Base-by-base conservation (phyloP, 92 coral and sea anemone species). In the Zoanthus gigantus region DNA sequence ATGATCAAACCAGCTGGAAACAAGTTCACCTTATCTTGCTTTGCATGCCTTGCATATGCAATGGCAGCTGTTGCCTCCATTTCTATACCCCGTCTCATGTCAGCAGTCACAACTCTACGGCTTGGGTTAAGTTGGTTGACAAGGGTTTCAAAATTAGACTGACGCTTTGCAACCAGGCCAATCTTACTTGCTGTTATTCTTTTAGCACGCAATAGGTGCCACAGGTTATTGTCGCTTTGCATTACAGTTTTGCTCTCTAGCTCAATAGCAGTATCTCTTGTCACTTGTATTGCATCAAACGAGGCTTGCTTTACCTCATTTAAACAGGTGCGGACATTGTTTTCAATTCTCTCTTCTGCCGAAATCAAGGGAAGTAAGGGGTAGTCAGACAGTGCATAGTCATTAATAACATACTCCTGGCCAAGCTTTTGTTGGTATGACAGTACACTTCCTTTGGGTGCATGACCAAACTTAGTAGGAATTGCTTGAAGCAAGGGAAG, bases 401-500 rank as follows among this genome's bases (percentile, higher is more conserved):
- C 92, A 93, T 93, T 93, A 3, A 90, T 90, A 28, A 93, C 79
- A 74, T 93, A 90, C 45, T 93, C 90, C 34, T 88, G 63, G 14
- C 90, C 76, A 3, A 93, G 88, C 58, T 82, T 86, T 80, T 90
- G 95, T 67, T 93, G 92, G 81, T 93, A 93, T 4, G 93, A 83
- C 6, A 93, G 86, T 9, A 80, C 79, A 53, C 85, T n/a, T 1
- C 93, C 93, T 68, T 56, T 87, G 4, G 81, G 81, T 56, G 56
- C 90, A 84, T 88, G 81, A 23, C 96, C 94, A 91, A 72, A 93
- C 63, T 67, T 79, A 5, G 86, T 72, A 2, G 82, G 85, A 44
- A 78, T 73, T 46, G 71, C 63, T 14, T 6, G 72, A 10, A 83
- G 13, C n/a, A 46, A 50, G 4, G 78, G 60, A 2, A 66, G 34